Evolutionary conservation across 2,888 invertebrate species (phyloP), one percentile per base, ranked within the genome.

Genomic region (Apotomis betuletana): DNA sequence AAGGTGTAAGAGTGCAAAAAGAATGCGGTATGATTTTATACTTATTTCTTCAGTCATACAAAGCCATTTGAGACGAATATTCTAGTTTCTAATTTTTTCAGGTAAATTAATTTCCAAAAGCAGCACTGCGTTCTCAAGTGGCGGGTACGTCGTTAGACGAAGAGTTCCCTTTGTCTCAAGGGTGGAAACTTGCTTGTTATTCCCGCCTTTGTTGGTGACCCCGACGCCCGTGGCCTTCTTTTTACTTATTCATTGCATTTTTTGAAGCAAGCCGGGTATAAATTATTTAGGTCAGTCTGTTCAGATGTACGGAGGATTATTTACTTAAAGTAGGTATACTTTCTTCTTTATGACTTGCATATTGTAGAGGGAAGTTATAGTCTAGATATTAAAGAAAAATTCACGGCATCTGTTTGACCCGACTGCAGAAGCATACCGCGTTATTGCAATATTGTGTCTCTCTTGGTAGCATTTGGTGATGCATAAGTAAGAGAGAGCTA

Each of bases 151-250:
- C 89, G 89, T 89, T 89, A 89, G 87, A 75, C 83, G 82, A 81
- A 85, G 87, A 85, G 86, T 83, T 88, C 84, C 88, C 86, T 88
- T 89, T 89, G 89, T 89, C 87, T 89, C 87, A 84, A 86, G 88
- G 81, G 85, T 78, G 74, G 78, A 80, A 82, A 78, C 76, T 78
- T 80, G 83, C 88, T 87, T 89, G 88, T 87, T 87, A 85, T 75
- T 75, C 80, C 74, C 78, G 82, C 86, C 85, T 86, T 88, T 87
- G 86, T 87, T 82, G 79, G 83, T 82, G 85, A 85, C 85, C 85
- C 83, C 75, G 73, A 62, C 79, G 81, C 80, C 85, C 83, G 80
- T 84, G 83, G 84, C 85, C 84, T 84, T 83, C 81, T 85, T 85
- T 82, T 86, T 79, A 87, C 81, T 85, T 87, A 89, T 88, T 89